phyloP scores from a whole-genome alignment of 1,140 invertebrate genomes.

The Anadara kagoshimensis region DNA sequence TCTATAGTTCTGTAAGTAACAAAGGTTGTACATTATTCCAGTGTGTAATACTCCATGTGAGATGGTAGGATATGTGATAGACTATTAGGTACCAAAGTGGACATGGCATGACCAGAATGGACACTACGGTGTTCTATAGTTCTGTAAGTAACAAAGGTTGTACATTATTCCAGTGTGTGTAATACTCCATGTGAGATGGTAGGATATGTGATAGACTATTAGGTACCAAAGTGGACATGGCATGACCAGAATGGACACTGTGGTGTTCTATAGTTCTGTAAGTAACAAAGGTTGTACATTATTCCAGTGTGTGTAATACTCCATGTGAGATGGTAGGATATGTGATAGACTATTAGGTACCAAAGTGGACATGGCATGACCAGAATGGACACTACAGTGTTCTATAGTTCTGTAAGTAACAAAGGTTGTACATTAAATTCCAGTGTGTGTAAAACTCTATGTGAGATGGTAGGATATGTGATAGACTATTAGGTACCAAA shows the following conservation, averaged over 20 bases:
- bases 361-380: conserved; percentile 76
- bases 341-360: conserved; percentile 79
- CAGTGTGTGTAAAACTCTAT: conserved; percentile 89
- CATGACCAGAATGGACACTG: conserved; percentile 51
- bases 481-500: conserved; percentile 78
- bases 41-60: conserved; percentile 87
- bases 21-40: conserved; percentile 89
- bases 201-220: conserved; percentile 80
- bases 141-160: no score
- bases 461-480: conserved; percentile 81
- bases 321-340: conserved; percentile 80
- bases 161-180: conserved; percentile 87
- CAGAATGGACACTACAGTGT: conserved; percentile 24
- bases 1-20: conserved; percentile 56
- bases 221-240: conserved; percentile 77
- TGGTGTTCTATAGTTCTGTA: conserved; percentile 50
- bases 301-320: conserved; percentile 91
- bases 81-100: conserved; percentile 77
- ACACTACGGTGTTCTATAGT: conserved; percentile 46
- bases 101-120: conserved; percentile 72
- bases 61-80: conserved; percentile 79
- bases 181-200: conserved; percentile 83
- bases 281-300: no score
- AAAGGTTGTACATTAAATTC: conserved; percentile 82
- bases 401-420: conserved; percentile 56